Evolutionary conservation across 2,797 vertebrate genomes (phyloP), one percentile per base, ranked within the genome.

Genomic region (Serranus cabrilla): DNA sequence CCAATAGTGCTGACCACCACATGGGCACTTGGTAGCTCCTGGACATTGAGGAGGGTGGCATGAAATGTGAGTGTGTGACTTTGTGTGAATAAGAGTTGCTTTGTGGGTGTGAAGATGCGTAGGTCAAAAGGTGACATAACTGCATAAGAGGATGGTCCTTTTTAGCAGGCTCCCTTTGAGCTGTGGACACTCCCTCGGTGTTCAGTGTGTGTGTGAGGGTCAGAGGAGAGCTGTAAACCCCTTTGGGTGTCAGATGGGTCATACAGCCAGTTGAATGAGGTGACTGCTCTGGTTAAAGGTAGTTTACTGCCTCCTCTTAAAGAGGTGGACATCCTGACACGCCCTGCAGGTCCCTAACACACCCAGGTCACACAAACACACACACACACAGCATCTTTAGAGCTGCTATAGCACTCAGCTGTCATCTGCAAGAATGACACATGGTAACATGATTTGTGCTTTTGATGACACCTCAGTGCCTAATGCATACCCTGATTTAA

Each of bases 221-320:
- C 88, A 87, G 68, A 47, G 87, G 76, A 67, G 77, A 80, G 90
- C 79, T 87, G 70, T 91, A 87, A 92, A 88, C 60, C 68, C 65
- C 72, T 21, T 17, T 0, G 55, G 55, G 76, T 81, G 84, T 90
- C 89, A 89, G 85, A 85, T 86, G 85, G 85, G 80, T 89, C 86
- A 49, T 59, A 60, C 59, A 81, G 73, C 55, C 65, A 13, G 31
- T 57, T 88, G 89, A 92, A 90, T 89, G 64, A 79, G 76, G 17
- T 5, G 76, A 69, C 82, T 72, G 52, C 49, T 78, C 71, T 73
- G 65, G 47, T 86, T 83, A 81, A 75, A 87, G 89, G 68, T 82
- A 55, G 78, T 92, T 92, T 92, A 93, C 60, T 62, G 80, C 89
- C 18, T 80, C 17, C 12, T 52, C 51, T 70, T 81, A 69, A 89